Evolutionary conservation across 2,113 vertebrate genomes (phyloP).

Genomic region (Mustela lutreola): DNA sequence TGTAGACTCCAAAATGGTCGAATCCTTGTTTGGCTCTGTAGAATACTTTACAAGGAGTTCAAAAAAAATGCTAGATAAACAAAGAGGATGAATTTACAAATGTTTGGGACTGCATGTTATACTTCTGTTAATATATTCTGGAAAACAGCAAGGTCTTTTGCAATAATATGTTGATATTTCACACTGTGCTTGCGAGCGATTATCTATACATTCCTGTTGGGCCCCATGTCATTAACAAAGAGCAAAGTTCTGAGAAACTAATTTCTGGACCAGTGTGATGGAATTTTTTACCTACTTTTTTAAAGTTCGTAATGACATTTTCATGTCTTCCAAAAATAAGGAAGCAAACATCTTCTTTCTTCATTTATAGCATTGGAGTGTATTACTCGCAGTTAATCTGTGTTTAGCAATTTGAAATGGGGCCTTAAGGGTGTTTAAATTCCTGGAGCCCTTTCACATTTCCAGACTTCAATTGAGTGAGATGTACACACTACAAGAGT

Average conservation of each 20-base stretch:
- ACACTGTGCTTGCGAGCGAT: slow-evolving; percentile 44
- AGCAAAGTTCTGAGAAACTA: slow-evolving; percentile 58
- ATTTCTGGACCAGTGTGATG: slow-evolving; percentile 42
- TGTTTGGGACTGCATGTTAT: slow-evolving; percentile 48
- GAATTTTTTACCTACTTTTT: slow-evolving; percentile 61
- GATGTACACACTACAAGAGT: slow-evolving; percentile 70
- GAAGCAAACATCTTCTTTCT: slow-evolving; percentile 56
- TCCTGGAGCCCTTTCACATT: slow-evolving; percentile 72
- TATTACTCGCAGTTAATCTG: slow-evolving; percentile 78
- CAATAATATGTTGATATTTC: slow-evolving; percentile 61
- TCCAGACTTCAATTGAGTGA: slow-evolving; percentile 71
- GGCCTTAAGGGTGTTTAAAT: slow-evolving; percentile 62
- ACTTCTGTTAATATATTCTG: slow-evolving; percentile 34
- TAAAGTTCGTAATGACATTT: slow-evolving; percentile 43
- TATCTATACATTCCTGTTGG: slow-evolving; percentile 35
- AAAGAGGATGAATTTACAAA: slow-evolving; percentile 61
- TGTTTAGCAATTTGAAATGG: slow-evolving; percentile 77
- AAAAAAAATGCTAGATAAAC: slow-evolving; percentile 68
- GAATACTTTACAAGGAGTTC: slow-evolving; percentile 46
- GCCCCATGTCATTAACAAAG: slow-evolving; percentile 31
- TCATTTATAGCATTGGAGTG: slow-evolving; percentile 53
- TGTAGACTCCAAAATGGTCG: not conserved
- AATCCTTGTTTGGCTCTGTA: slow-evolving; percentile 38
- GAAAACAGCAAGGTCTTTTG: slow-evolving; percentile 64
- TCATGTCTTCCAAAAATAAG: slow-evolving; percentile 65